Evolutionary conservation across 1,140 invertebrate genomes (phyloP).

Genomic region (Limonius californicus): DNA sequence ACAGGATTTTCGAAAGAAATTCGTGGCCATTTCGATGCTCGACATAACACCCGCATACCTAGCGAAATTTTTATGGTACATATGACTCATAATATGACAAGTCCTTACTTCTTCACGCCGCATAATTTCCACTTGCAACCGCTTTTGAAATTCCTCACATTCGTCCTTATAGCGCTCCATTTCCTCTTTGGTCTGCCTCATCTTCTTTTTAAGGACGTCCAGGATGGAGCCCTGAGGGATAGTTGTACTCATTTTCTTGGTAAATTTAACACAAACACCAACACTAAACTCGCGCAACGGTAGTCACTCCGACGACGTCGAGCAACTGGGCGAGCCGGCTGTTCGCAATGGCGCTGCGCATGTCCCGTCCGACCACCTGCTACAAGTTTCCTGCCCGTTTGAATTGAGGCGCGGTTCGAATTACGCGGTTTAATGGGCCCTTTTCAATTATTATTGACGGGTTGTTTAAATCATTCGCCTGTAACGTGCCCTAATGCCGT

Average conservation of each 20-base stretch:
- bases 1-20: not conserved
- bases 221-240: slow-evolving; percentile 82
- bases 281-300: slow-evolving; percentile 23
- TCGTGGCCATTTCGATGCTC: not conserved
- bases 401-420: slow-evolving; percentile 14
- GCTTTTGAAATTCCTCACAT: slow-evolving; percentile 87
- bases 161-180: slow-evolving; percentile 97
- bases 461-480: no score
- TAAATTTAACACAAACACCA: slow-evolving; percentile 20
- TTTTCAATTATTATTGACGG: not conserved
- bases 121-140: slow-evolving; percentile 84
- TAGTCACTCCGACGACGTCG: slow-evolving; percentile 12
- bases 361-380: slow-evolving; percentile 28
- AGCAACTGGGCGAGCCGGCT: slow-evolving; percentile 41
- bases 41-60: not conserved
- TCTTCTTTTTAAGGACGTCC: slow-evolving; percentile 98
- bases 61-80: not conserved
- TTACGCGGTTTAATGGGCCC: not conserved
- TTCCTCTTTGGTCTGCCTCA: slow-evolving; percentile 96
- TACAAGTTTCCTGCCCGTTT: slow-evolving; percentile 17
- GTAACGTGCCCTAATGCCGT: no score
- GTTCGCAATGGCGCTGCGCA: slow-evolving; percentile 35
- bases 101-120: slow-evolving; percentile 90
- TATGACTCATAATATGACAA: not conserved
- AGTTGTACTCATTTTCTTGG: slow-evolving; percentile 70